Evolutionary conservation across 2,888 invertebrate species (phyloP), one percentile per base, ranked within the genome.

Genomic region (Rhingia campestris): DNA sequence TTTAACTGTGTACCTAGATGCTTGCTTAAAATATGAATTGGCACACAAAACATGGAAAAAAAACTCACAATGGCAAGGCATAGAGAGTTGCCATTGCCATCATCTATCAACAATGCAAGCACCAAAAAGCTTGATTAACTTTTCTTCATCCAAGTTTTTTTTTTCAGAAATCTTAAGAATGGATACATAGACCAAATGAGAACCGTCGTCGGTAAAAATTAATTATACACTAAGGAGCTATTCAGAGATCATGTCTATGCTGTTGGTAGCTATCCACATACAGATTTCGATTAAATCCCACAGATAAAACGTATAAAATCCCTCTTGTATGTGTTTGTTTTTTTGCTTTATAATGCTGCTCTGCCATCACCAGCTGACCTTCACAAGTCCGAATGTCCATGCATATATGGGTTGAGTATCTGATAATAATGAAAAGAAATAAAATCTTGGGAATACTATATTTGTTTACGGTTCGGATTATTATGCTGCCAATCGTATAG

Each of bases 401-500:
- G 49, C 14, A 14, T 10, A 14, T 37, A 39, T 51, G 10, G 35
- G 63, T 10, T 14, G 43, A 43, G 35, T n/a, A 41, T 22, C 35
- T 14, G 32, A 7, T 6, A 45, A 43, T 67, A 75, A 43, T 67
- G 75, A 66, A 53, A 53, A 30, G 33, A 67, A 59, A 75, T 66
- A 75, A 72, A 75, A 58, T 75, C 75, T 59, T 37, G 33, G 49
- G 43, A 66, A 67, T 75, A 67, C 56, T 58, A 66, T 58, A 67
- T 67, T 75, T 75, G 75, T 75, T 75, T 75, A 75, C 66, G 75
- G 32, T 66, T 59, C 37, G 43, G 66, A 75, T 75, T 75, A 75
- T 75, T 51, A 75, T 59, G 35, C 53, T 45, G 58, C 14, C 51
- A 75, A 59, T 75, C 67, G 67, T 59, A 58, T 59, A 58, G 75